Base-by-base conservation (phyloP, 64 coral and sea anemone species). In the Porites australiensis region DNA sequence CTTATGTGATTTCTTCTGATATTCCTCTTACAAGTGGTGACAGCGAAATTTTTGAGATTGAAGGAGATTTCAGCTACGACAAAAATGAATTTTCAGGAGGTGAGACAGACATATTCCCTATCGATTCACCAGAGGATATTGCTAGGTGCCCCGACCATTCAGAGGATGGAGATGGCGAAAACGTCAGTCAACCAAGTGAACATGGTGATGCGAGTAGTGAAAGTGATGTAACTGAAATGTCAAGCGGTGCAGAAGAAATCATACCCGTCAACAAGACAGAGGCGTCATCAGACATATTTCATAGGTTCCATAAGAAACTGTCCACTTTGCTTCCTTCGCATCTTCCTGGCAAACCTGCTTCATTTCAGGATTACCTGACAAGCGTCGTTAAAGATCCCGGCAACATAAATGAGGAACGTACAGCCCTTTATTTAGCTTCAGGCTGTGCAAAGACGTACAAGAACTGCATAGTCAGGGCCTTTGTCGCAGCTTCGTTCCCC, bases 401-500 rank as follows among this genome's bases (percentile, higher is more conserved):
- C 64, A 86, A 15, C 6, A 69, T 13, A 18, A 43, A 52, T 47
- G 50, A 66, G 50, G 63, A 86, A 5, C 82, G 82, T 66, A 64
- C 64, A 65, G 82, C 60, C 23, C 64, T 86, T 86, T 15, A 66
- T 66, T 86, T 49, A 50, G 64, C 60, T 69, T 86, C 82, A 69
- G 46, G 64, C 27, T 18, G 20, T 66, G 68, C 82, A 86, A 19
- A 63, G 64, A 49, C 50, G 12, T 86, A 50, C 47, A 75, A 88
- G 11, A 73, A 75, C 50, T 58, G 23, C 49, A 70, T 14, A 8
- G 43, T 61, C 14, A 74, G 70, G 44, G 86, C 86, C 49, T 74
- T 88, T 61, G 86, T 88, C 16, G 86, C 86, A 59, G 70, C 70
- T 43, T 88, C 50, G 8, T 88, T 88, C 44, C 86, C 86, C 10